Evolutionary conservation across 2,888 invertebrate genomes (phyloP).

Genomic region (Apotomis turbidana): DNA sequence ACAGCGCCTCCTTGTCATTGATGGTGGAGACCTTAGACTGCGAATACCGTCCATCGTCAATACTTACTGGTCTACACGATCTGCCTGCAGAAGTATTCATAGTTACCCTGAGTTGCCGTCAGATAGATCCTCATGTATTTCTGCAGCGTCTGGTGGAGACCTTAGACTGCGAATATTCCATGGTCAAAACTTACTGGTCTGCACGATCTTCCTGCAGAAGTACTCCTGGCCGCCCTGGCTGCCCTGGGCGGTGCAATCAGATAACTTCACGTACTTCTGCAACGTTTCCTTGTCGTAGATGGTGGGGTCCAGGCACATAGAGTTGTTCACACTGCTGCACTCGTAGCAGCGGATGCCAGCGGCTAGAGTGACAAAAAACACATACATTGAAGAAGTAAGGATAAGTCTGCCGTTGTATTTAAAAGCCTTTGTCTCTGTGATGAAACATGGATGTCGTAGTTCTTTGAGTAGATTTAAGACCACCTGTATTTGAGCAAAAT

Average conservation of each 20-base stretch:
- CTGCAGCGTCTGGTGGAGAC: too few relatives aligned
- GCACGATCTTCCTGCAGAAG: constrained; percentile 89
- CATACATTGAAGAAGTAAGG: too few relatives aligned
- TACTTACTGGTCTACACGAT: constrained; percentile 86
- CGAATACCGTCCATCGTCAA: neutral
- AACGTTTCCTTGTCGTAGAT: constrained; percentile 70
- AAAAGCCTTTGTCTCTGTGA: too few relatives aligned
- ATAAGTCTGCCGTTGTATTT: too few relatives aligned
- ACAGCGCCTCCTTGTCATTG: constrained; percentile 51
- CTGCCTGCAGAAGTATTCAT: constrained; percentile 87
- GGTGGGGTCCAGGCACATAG: constrained; percentile 85
- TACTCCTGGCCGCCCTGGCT: constrained; percentile 54
- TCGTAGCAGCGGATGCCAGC: constrained; percentile 87
- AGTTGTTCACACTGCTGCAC: constrained; percentile 88
- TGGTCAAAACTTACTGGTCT: constrained; percentile 80
- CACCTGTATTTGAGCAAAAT: too few relatives aligned
- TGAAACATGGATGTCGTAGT: too few relatives aligned
- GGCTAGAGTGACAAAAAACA: constrained; percentile 58
- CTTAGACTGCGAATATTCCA: neutral
- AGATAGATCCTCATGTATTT: too few relatives aligned
- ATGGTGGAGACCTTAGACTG: too few relatives aligned
- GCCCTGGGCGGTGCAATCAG: constrained; percentile 46
- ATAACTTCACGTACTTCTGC: constrained; percentile 68
- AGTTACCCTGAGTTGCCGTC: neutral
- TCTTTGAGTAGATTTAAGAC: too few relatives aligned